phyloP scores from a whole-genome alignment of 2,113 vertebrate genomes.

The Elaphurus davidianus region DNA sequence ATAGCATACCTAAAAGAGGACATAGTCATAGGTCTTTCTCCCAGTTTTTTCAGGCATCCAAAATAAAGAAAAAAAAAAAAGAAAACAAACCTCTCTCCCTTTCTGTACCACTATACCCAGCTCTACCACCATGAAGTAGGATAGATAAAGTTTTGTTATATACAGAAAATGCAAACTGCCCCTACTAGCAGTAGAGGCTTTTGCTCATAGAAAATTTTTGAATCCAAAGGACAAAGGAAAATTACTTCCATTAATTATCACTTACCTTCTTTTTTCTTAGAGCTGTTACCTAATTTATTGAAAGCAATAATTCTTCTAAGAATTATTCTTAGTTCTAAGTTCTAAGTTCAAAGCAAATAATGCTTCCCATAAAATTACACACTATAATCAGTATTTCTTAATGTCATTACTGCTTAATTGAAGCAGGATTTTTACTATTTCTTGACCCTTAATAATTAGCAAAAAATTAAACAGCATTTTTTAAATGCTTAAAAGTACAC shows the following conservation, averaged over 20 bases:
- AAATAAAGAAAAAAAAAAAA: not conserved
- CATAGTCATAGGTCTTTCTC: not conserved
- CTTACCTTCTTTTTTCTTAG: not conserved
- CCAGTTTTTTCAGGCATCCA: not conserved
- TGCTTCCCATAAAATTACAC: not conserved
- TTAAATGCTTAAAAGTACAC: not conserved
- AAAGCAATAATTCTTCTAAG: not conserved
- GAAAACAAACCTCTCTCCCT: not conserved
- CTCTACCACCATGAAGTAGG: not conserved
- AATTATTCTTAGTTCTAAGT: too few species aligned
- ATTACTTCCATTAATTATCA: not conserved
- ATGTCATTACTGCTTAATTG: not conserved
- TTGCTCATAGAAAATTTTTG: not conserved
- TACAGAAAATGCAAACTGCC: not conserved
- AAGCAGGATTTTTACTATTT: not conserved
- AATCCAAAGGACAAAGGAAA: not conserved
- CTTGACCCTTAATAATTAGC: not conserved
- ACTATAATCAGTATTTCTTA: not conserved
- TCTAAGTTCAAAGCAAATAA: conserved; percentile 13
- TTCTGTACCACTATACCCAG: not conserved
- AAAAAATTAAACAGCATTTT: not conserved
- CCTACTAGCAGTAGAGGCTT: not conserved
- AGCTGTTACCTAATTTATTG: not conserved
- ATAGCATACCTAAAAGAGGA: not conserved
- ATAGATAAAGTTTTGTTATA: not conserved